Evolutionary conservation across 2,113 vertebrate species (phyloP).

Genomic region (Bungarus multicinctus): DNA sequence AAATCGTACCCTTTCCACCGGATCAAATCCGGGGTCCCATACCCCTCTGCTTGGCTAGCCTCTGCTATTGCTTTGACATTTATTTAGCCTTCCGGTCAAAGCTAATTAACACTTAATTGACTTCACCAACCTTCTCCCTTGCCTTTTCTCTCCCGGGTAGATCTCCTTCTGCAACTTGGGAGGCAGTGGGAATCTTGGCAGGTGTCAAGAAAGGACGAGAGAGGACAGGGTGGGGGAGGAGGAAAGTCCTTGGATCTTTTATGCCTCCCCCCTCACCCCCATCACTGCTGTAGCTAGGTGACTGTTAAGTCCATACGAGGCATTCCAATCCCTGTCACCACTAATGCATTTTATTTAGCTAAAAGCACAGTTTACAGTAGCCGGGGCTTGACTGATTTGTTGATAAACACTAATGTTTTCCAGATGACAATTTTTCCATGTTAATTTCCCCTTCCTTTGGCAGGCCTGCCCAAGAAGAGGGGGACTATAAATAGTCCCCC

Average conservation of each 20-base stretch:
- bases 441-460: slow-evolving; percentile 78
- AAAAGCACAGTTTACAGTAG: slow-evolving; percentile 77
- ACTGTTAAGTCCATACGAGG: slow-evolving; percentile 35
- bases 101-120: slow-evolving; percentile 66
- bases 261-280: slow-evolving; percentile 35
- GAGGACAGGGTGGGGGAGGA: neutral
- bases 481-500: slow-evolving; percentile 77
- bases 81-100: slow-evolving; percentile 63
- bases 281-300: slow-evolving; percentile 27
- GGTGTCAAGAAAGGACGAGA: slow-evolving; percentile 7
- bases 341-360: slow-evolving; percentile 71
- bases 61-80: slow-evolving; percentile 62
- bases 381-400: slow-evolving; percentile 81
- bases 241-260: slow-evolving; percentile 12
- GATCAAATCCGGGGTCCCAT: neutral
- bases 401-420: slow-evolving; percentile 83
- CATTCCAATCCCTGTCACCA: slow-evolving; percentile 66
- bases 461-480: slow-evolving; percentile 73
- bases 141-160: slow-evolving; percentile 49
- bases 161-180: slow-evolving; percentile 30
- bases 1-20: slow-evolving; percentile 33
- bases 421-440: slow-evolving; percentile 77
- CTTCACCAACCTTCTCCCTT: slow-evolving; percentile 54
- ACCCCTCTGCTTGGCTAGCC: slow-evolving; percentile 49
- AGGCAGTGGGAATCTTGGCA: slow-evolving; percentile 52